Conservation (phyloP, 2,797 vertebrate genomes). For the Characodon lateralis region DNA sequence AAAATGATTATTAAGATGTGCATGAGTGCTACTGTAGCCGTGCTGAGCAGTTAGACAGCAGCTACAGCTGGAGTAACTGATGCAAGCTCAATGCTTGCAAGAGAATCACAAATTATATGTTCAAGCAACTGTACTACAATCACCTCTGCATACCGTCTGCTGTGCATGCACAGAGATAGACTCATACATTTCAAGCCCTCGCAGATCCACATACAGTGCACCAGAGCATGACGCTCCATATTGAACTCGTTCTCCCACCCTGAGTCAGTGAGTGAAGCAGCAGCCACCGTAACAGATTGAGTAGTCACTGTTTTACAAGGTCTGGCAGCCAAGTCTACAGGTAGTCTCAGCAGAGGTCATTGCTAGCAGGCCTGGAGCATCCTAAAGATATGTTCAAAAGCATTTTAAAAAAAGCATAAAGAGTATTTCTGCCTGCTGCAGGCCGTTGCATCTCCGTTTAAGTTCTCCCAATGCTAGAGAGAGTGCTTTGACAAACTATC, state of each 20-base stretch:
- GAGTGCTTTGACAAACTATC: conserved; percentile 12
- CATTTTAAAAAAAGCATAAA: conserved; percentile 10
- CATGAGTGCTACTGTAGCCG: conserved; percentile 1
- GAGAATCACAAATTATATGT: background rate
- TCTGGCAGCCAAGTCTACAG: conserved; percentile 60
- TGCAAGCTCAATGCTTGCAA: conserved; percentile 20
- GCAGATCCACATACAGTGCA: conserved; percentile 18
- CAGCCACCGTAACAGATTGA: conserved; percentile 59
- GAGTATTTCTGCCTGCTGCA: conserved; percentile 2
- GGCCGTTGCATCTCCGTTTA: conserved; percentile 7
- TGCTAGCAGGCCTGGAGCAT: too few relatives aligned
- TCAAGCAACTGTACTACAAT: background rate
- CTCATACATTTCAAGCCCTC: background rate
- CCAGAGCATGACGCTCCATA: conserved; percentile 25
- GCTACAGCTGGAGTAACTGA: conserved; percentile 29
- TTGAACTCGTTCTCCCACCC: conserved; percentile 18
- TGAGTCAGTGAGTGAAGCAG: conserved; percentile 36
- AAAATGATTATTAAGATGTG: conserved; percentile 4
- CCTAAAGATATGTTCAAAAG: background rate
- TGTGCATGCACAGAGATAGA: background rate
- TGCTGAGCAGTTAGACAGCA: conserved; percentile 21
- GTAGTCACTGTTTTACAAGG: conserved; percentile 49
- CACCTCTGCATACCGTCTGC: background rate
- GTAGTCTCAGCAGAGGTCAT: conserved; percentile 24
- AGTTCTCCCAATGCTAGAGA: conserved; percentile 4